These are phyloP conservation scores for Anniella stebbinsi DNA, from an alignment of 2,797 vertebrate genomes.

Conservation along the genomic window DNA sequence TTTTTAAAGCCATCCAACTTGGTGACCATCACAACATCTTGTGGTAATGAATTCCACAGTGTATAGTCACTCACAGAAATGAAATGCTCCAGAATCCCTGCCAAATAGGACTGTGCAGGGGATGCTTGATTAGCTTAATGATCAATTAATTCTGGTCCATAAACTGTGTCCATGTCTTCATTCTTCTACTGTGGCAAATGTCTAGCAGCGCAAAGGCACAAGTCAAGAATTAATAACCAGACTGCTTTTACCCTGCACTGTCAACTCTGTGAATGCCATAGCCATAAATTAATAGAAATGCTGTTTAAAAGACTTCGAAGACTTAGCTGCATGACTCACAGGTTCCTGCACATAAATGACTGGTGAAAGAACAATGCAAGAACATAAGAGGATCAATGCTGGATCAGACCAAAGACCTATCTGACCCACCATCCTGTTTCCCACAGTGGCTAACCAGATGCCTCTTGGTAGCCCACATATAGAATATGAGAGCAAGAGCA, in stretches of 20 bases:
- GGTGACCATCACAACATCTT: too few species aligned
- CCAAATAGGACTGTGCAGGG: not conserved
- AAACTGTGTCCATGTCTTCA: not conserved
- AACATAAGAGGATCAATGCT: too few species aligned
- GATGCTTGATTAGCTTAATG: not conserved
- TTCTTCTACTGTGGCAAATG: not conserved
- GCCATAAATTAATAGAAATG: not conserved
- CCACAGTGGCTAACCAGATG: too few species aligned
- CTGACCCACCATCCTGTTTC: too few species aligned
- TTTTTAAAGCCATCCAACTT: too few species aligned
- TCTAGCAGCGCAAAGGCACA: not conserved
- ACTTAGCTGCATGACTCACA: not conserved
- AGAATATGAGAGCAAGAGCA: too few species aligned
- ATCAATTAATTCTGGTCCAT: not conserved
- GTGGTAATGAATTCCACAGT: too few species aligned
- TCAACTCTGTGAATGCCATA: not conserved
- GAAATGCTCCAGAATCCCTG: not conserved
- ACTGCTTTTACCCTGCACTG: not conserved
- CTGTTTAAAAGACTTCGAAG: not conserved
- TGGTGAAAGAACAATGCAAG: not conserved
- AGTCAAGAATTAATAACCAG: not conserved
- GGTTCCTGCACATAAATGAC: not conserved
- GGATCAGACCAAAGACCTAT: too few species aligned
- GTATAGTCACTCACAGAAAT: too few species aligned
- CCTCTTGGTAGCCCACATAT: too few species aligned